These are phyloP conservation scores for Allolobophora icterica DNA, from an alignment of 2,888 invertebrate species.

Conservation along the genomic window DNA sequence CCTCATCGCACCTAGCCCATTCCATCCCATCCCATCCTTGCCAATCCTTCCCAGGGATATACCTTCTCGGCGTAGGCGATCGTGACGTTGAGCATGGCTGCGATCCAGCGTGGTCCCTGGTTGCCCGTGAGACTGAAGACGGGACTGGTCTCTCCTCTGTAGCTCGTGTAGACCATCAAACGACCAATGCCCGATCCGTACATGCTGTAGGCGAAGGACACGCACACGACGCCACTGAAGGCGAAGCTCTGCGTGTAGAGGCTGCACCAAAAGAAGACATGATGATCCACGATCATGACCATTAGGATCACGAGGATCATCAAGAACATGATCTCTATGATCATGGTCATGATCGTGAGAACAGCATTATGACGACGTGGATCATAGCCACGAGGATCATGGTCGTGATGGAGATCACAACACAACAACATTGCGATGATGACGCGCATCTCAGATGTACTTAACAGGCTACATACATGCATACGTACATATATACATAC, in stretches of 20 bases:
- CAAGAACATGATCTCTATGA: background rate
- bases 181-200: slow-evolving; percentile 29
- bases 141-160: slow-evolving; percentile 12
- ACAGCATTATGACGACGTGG: no score
- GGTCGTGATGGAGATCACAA: no score
- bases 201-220: slow-evolving; percentile 39
- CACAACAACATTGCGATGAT: no score
- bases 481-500: background rate
- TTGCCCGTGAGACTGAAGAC: background rate
- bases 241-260: slow-evolving; percentile 30
- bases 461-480: background rate
- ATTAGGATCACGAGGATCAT: background rate
- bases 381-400: no score
- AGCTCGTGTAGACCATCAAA: slow-evolving; percentile 40
- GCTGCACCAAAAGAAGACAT: background rate
- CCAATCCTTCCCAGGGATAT: background rate
- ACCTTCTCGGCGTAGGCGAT: slow-evolving; percentile 34
- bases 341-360: background rate
- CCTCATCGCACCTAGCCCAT: no score
- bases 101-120: slow-evolving; percentile 30
- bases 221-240: slow-evolving; percentile 32
- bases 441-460: no score
- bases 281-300: background rate
- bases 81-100: background rate
- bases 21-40: no score